Evolutionary conservation across 1,140 invertebrate species (phyloP), one percentile per base, ranked within the genome.

Genomic region (Bombus waltoni): DNA sequence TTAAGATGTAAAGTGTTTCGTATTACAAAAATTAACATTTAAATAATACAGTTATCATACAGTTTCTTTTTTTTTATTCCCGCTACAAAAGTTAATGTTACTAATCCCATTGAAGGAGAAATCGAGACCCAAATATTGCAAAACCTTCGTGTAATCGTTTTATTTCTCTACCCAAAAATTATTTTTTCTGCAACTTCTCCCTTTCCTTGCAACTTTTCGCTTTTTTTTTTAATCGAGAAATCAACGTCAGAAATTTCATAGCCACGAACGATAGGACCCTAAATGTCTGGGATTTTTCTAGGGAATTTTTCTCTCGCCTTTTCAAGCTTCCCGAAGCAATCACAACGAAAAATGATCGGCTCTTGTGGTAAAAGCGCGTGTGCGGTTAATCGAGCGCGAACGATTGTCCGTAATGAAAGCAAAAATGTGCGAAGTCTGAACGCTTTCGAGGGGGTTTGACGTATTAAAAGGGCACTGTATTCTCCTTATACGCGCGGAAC

Each of bases 381-480:
- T 25, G 13, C 32, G 42, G 2, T 80, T 80, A 53, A 81, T 81
- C 79, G 47, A 57, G 25, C 47, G 79, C 32, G 53, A 72, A 81
- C 38, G 47, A 72, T 81, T 81, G 40, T 71, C 47, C 47, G 28
- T 0, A 47, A 32, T 72, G 68, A 81, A 66, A 75, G 40, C 4
- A 53, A 38, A 47, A 47, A 77, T 4, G 35, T 25, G 40, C 25
- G 25, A 73, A 53, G 25, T n/a, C n/a, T 40, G 5, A 76, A 5
- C 28, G 25, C 8, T 28, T 42, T 40, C 57, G 18, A 66, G 70
- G 22, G 25, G 25, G 81, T 65, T 65, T 62, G 79, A 42, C 72
- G 59, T 53, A 82, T 75, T 82, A 75, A 75, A 82, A 75, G 72
- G 81, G 81, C 81, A 75, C 71, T 62, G 81, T 82, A 75, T 82